Conservation (phyloP, 2,888 invertebrate species). For the Hymenopus coronatus region DNA sequence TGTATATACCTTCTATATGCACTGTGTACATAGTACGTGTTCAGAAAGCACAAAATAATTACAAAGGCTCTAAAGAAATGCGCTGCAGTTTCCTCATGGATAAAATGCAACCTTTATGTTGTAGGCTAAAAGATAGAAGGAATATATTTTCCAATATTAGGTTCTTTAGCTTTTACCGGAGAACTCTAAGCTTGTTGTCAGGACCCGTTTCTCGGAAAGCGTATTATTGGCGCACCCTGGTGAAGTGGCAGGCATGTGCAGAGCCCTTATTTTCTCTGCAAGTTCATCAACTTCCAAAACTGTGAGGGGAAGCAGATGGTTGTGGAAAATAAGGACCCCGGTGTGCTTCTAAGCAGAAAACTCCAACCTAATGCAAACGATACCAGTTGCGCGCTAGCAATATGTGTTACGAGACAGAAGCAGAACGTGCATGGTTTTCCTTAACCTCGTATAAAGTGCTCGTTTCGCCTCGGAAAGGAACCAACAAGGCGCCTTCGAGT, state of each 20-base stretch:
- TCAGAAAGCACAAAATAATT: too few relatives aligned
- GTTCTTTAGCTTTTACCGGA: background rate
- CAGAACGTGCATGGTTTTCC: background rate
- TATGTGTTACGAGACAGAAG: background rate
- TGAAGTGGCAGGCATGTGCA: background rate
- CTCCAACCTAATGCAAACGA: background rate
- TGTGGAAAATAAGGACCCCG: background rate
- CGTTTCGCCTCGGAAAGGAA: background rate
- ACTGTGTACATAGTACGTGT: too few relatives aligned
- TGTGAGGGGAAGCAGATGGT: background rate
- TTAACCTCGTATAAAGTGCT: background rate
- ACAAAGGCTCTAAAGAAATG: too few relatives aligned
- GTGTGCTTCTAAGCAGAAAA: background rate
- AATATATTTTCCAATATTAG: too few relatives aligned
- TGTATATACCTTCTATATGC: too few relatives aligned
- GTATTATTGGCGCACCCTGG: background rate
- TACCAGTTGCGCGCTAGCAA: background rate
- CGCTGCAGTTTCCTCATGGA: too few relatives aligned
- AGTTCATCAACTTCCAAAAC: background rate
- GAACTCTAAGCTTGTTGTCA: background rate
- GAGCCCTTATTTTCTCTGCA: too few relatives aligned
- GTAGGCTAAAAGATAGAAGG: too few relatives aligned
- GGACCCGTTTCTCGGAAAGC: background rate
- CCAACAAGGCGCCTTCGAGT: background rate
- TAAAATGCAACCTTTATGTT: too few relatives aligned